Evolutionary conservation across 1,140 invertebrate species (phyloP), one percentile per base, ranked within the genome.

Genomic region (Cotesia glomerata): DNA sequence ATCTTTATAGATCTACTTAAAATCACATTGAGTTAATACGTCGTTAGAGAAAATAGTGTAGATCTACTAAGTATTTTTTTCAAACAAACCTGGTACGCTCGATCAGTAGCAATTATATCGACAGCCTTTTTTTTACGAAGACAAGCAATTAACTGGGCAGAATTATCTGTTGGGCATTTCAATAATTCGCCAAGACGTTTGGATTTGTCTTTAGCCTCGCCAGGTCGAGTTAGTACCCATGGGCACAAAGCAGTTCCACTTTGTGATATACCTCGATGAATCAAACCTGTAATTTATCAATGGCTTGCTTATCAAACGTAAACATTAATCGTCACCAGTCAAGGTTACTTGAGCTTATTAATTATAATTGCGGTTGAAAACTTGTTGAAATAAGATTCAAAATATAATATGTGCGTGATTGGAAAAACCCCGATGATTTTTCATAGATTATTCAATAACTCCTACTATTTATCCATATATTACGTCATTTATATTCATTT

Each of bases 221-320:
- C 90, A 32, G 91, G 84, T 65, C 84, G 88, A 0, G 92, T 89
- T 63, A 94, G 88, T 0, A 93, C 91, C 95, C 95, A 97, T 0
- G 92, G 89, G 78, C 92, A 92, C 7, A 94, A 83, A 2, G 93
- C 91, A 1, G 92, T 94, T 2, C 95, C 95, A 79, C 93, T 94
- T 85, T 94, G 91, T 0, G 93, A 91, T 69, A 95, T 94, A 3
- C 86, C 93, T 56, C 90, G 90, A 67, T 93, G 91, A 73, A 95
- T 93, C 3, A 94, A 77, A 64, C 91, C 93, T 93, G 62, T 69
- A 26, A 67, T 61, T 49, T n/a, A 58, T 13, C 14, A 2, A 71
- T 11, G 9, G 1, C 9, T 16, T 8, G 8, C 45, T 69, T 51
- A 63, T 58, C 16, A 56, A 32, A 7, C 5, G 4, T 9, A 14